These are phyloP conservation scores for Parasteatoda lunata DNA, from an alignment of 2,888 invertebrate genomes.

Conservation along the genomic window DNA sequence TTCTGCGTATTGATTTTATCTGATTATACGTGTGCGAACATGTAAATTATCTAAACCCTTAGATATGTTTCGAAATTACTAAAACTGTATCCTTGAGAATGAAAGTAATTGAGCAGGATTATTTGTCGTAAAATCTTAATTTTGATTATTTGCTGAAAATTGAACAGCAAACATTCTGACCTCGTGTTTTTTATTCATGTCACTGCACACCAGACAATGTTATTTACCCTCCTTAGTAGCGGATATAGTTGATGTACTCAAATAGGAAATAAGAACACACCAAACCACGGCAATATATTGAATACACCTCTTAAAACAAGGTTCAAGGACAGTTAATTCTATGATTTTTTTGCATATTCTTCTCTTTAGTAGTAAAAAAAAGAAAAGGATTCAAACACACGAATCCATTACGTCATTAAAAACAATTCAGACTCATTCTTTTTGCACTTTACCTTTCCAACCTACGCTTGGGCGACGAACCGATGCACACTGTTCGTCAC, in stretches of 20 bases:
- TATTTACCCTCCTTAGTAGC: not conserved
- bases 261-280: conserved; percentile 10
- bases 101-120: too few species aligned
- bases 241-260: conserved; percentile 2
- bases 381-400: conserved; percentile 2
- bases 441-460: conserved; percentile 6
- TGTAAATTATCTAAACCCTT: too few species aligned
- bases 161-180: conserved; percentile 4
- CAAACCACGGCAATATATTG: not conserved
- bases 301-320: conserved; percentile 11
- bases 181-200: conserved; percentile 26
- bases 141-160: not conserved
- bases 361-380: not conserved
- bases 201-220: conserved; percentile 39
- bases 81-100: too few species aligned
- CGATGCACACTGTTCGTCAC: conserved; percentile 8
- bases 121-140: not conserved
- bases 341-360: conserved; percentile 4
- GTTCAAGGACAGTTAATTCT: conserved; percentile 37
- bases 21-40: too few species aligned
- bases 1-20: too few species aligned
- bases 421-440: conserved; percentile 29
- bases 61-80: too few species aligned
- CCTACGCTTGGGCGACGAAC: conserved; percentile 38
- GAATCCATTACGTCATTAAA: conserved; percentile 39